A percentile compares a stretch with the other conserved stretches of the same genome.
These are phyloP conservation scores for Dromius quadrimaculatus DNA, from an alignment of 2,888 invertebrate species.

Conservation along the genomic window DNA sequence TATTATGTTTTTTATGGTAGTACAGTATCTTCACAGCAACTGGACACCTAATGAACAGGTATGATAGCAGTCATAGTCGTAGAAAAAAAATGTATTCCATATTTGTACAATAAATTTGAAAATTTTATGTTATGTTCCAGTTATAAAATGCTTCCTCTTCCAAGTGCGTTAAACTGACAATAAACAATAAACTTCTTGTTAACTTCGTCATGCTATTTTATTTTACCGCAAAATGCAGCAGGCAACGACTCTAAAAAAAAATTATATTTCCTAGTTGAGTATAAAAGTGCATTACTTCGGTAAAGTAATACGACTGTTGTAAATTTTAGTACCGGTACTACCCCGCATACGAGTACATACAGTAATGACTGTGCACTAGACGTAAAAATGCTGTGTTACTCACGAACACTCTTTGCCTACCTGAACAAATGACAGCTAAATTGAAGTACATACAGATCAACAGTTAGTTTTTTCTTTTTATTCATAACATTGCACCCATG, in stretches of 20 bases:
- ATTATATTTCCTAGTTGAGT: neutral
- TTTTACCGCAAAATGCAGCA: neutral
- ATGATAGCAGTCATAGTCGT: no score
- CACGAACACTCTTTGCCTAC: conserved; percentile 19
- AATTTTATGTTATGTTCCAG: no score
- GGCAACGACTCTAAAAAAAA: neutral
- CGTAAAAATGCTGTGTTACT: conserved; percentile 21
- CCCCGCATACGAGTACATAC: conserved; percentile 22
- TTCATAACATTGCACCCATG: neutral
- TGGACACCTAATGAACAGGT: no score
- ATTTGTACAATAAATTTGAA: no score
- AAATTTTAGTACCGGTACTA: conserved; percentile 33
- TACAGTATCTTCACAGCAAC: no score
- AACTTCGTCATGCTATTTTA: neutral
- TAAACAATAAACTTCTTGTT: neutral
- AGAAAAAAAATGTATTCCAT: no score
- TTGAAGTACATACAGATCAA: conserved; percentile 16
- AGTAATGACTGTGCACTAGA: neutral
- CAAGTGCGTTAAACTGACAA: no score
- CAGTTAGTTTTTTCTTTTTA: conserved; percentile 32
- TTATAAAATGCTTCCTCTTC: no score
- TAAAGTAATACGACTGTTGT: neutral
- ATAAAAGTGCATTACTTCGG: conserved; percentile 10
- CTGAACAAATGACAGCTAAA: conserved; percentile 30
- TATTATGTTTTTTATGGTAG: no score